Evolutionary conservation across 2,797 vertebrate species (phyloP), one percentile per base, ranked within the genome.

Genomic region (Moxostoma hubbsi): DNA sequence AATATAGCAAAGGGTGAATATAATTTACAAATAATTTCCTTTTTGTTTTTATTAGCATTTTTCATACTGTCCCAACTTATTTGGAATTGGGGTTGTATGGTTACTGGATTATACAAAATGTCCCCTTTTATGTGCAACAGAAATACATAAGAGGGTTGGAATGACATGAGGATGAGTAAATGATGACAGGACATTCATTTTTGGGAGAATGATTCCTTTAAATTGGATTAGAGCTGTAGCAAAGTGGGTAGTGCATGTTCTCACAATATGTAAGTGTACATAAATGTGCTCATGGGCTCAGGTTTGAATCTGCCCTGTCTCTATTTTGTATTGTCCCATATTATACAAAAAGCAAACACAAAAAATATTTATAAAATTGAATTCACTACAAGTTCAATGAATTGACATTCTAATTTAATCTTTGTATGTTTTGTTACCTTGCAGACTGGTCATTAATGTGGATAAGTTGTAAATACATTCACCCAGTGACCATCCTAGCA

Each of bases 281-380:
- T 36, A 36, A 45, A 36, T 46, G 12, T 15, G 8, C 13, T n/a
- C 61, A 46, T 64, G 18, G 54, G n/a, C 12, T 50, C 59, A 12
- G 6, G 45, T 55, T 75, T 55, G 8, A 65, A 59, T 68, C 57
- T 61, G 45, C 36, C 62, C 62, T 64, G 36, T 64, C 36, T 36
- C 36, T 36, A 36, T 36, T 36, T 36, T 36, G 3, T 36, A 36
- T 36, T 36, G 36, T 36, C 36, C 36, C 36, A 2, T 36, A 36
- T 36, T 36, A 36, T 36, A 36, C 36, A 36, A 36, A 36, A 36
- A 36, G 36, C 36, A 36, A 36, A 36, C 36, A 36, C 36, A 36
- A 36, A 36, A 36, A 36, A 36, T 36, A 36, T 36, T 24, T 24
- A 36, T 4, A 36, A 36, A 36, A 5, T 36, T 36, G 36, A 5